Conservation (phyloP, 2,797 vertebrate genomes). For the Channallabes apus region DNA sequence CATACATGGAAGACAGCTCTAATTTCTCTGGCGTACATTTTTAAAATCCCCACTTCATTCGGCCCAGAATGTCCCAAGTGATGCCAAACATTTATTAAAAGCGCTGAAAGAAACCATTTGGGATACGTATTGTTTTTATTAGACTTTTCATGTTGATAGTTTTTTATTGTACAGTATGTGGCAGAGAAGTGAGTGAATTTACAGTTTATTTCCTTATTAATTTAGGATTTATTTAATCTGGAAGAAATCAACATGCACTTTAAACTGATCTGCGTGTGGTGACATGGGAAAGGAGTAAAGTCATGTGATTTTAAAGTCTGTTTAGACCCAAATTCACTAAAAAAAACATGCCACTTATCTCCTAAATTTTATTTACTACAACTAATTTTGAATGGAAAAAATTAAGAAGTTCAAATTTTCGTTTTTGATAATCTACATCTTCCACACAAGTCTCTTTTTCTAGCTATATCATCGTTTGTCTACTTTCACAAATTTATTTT, state of each 20-base stretch:
- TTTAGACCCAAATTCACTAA: background rate
- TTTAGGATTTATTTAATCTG: slow-evolving; percentile 2
- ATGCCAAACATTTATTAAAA: slow-evolving; percentile 27
- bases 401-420: background rate
- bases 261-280: background rate
- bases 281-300: background rate
- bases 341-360: background rate
- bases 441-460: background rate
- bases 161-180: slow-evolving; percentile 7
- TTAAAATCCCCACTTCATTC: slow-evolving; percentile 13
- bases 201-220: background rate
- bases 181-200: background rate
- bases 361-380: background rate
- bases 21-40: slow-evolving; percentile 23
- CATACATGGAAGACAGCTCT: background rate
- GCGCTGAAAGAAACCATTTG: slow-evolving; percentile 4
- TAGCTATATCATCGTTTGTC: background rate
- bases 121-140: slow-evolving; percentile 31
- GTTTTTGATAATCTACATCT: background rate
- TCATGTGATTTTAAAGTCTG: background rate
- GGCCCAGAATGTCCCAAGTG: background rate
- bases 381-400: background rate
- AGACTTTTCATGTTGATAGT: background rate
- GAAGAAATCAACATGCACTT: background rate
- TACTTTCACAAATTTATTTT: background rate